Evolutionary conservation across 2,113 vertebrate species (phyloP).

Genomic region (Barbus barbus): DNA sequence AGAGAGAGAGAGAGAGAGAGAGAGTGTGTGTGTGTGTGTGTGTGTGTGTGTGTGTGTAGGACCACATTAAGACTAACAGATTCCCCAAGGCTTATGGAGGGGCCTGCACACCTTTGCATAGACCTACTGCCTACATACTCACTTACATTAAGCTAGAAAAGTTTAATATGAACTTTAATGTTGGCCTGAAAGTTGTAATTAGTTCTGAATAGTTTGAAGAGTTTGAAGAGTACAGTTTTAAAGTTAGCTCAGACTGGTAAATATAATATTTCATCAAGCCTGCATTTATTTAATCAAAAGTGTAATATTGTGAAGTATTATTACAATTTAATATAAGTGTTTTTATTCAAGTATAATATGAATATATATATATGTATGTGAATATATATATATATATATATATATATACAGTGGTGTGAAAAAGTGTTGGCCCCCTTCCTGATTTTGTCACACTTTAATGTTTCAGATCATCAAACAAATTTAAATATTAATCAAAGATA

Average conservation of each 20-base stretch:
- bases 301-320: not conserved
- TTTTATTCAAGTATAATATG: not conserved
- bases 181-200: not conserved
- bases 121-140: not conserved
- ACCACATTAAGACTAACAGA: not conserved
- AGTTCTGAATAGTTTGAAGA: not conserved
- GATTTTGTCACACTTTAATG: too few relatives aligned
- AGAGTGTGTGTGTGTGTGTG: conserved; percentile 6
- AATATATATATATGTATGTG: too few relatives aligned
- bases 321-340: not conserved
- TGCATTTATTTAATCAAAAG: not conserved
- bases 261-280: not conserved
- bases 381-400: too few relatives aligned
- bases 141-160: not conserved
- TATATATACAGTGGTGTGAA: too few relatives aligned
- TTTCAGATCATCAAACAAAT: too few relatives aligned
- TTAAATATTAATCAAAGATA: too few relatives aligned
- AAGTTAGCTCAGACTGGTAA: not conserved
- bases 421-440: too few relatives aligned
- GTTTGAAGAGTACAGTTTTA: not conserved
- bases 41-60: conserved; percentile 9
- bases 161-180: not conserved
- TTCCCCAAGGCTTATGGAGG: not conserved
- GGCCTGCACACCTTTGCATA: not conserved
- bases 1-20: not conserved